These are phyloP conservation scores for Simalia tracyae DNA, from an alignment of 2,797 vertebrate genomes.

Conservation along the genomic window DNA sequence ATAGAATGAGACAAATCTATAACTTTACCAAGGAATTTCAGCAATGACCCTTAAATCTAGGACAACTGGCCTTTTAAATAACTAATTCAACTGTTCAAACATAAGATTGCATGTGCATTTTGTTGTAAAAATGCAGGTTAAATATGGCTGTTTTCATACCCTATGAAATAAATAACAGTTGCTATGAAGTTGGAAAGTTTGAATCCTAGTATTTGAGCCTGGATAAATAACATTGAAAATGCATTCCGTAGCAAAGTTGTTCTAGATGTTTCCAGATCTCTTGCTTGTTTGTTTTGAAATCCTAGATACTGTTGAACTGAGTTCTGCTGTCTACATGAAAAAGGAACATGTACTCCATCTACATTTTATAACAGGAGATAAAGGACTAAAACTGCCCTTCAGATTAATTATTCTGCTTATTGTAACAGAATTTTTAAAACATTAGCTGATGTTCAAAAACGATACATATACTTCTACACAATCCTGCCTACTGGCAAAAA, in stretches of 20 bases:
- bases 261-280: not conserved
- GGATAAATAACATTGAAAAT: not conserved
- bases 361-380: not conserved
- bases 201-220: not conserved
- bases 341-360: not conserved
- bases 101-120: not conserved
- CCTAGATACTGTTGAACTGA: not conserved
- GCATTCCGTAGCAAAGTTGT: not conserved
- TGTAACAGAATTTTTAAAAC: conserved; percentile 15
- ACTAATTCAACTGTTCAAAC: not conserved
- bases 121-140: not conserved
- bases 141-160: not conserved
- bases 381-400: not conserved
- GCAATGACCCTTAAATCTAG: not conserved
- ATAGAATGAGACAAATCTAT: not conserved
- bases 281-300: not conserved
- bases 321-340: not conserved
- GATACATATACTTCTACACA: not conserved
- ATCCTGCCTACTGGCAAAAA: conserved; percentile 8
- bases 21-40: not conserved
- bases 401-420: not conserved
- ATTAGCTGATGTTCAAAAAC: conserved; percentile 17
- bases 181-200: not conserved
- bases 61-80: not conserved
- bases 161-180: not conserved